A percentile compares a stretch with the other conserved stretches of the same genome.
Evolutionary conservation across 2,888 invertebrate species (phyloP).

Genomic region (Gerosis bhagava): DNA sequence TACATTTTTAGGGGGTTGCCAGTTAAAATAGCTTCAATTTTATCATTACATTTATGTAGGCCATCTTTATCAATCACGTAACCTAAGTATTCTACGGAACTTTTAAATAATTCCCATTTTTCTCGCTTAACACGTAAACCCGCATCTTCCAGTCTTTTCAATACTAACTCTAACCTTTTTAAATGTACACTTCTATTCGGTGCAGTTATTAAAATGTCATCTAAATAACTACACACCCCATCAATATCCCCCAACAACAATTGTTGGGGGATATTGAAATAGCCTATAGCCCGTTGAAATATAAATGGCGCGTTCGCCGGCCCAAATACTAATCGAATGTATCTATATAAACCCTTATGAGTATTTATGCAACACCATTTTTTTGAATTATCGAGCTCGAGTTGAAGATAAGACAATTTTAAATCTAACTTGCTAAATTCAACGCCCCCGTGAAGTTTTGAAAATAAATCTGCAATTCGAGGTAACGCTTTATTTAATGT

Average conservation of each 20-base stretch:
- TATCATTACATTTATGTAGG: no score
- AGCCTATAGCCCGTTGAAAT: constrained; percentile 33
- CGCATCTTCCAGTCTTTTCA: no score
- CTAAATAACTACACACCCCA: constrained; percentile 1
- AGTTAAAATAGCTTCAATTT: no score
- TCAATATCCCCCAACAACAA: constrained; percentile 13
- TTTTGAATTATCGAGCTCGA: constrained; percentile 13
- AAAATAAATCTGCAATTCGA: constrained; percentile 37
- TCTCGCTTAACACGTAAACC: not conserved
- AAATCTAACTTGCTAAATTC: constrained; percentile 34
- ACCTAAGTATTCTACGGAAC: not conserved
- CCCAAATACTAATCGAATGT: constrained; percentile 29
- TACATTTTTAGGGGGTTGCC: not conserved
- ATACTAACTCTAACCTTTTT: not conserved
- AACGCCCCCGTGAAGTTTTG: constrained; percentile 30
- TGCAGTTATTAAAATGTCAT: constrained; percentile 2
- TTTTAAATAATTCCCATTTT: not conserved
- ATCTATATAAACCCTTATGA: constrained; percentile 21
- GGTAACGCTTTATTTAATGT: constrained; percentile 34
- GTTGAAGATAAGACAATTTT: constrained; percentile 29
- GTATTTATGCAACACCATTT: constrained; percentile 25
- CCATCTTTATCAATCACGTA: no score
- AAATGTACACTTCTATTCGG: not conserved
- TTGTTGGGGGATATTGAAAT: no score
- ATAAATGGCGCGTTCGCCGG: constrained; percentile 31